phyloP scores from a whole-genome alignment of 2,113 vertebrate genomes.

The Pelmatolapia mariae region DNA sequence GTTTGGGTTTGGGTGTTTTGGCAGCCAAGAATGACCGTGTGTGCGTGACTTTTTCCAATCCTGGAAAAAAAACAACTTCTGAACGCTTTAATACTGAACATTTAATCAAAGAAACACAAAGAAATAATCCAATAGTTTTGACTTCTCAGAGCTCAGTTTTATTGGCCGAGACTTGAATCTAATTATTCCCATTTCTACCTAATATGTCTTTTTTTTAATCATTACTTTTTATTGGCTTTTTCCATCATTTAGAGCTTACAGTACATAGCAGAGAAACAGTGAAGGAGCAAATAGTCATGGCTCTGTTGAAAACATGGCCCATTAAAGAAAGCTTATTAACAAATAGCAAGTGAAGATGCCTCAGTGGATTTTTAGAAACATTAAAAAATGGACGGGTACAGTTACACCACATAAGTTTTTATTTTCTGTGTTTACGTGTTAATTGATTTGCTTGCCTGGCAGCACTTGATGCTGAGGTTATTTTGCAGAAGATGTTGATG shows the following conservation, averaged over 20 bases:
- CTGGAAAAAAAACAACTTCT: not conserved
- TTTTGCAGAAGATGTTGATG: not conserved
- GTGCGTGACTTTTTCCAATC: not conserved
- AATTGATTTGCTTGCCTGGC: not conserved
- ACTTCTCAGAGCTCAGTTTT: not conserved
- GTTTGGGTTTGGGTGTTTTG: conserved; percentile 30
- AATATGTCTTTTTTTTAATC: conserved; percentile 6
- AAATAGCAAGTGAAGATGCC: not conserved
- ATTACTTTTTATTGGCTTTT: not conserved
- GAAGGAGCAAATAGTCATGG: not conserved
- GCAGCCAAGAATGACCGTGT: not conserved
- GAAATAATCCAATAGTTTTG: not conserved
- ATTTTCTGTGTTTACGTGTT: not conserved
- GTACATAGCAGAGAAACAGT: not conserved
- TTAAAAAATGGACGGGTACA: not conserved
- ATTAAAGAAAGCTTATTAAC: conserved; percentile 14
- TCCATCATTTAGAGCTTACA: not conserved
- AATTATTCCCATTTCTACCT: not conserved
- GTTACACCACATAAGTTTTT: not conserved
- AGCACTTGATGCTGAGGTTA: not conserved
- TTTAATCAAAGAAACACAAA: not conserved
- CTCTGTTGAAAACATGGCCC: not conserved
- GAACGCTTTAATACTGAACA: not conserved
- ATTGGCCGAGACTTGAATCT: not conserved
- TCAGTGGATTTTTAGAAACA: not conserved